Percentiles rank a stretch among this genome's conserved stretches.
Evolutionary conservation across 2,113 vertebrate species (phyloP).

Genomic region (Heliornis fulica): DNA sequence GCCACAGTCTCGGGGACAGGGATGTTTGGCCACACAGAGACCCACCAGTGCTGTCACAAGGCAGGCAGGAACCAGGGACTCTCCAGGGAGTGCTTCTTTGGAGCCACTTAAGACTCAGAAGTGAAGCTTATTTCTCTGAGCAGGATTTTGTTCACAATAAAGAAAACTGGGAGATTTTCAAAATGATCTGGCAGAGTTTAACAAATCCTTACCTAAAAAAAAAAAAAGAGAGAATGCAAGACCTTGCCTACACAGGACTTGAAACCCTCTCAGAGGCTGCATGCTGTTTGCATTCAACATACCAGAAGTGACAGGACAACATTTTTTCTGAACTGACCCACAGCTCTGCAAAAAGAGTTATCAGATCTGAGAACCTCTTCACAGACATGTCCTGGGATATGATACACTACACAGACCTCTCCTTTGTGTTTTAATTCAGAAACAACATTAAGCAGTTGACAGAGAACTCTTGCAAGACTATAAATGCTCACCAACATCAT

Average conservation of each 20-base stretch:
- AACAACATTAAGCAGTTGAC: not conserved
- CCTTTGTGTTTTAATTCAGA: not conserved
- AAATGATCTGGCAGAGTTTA: not conserved
- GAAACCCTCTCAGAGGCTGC: not conserved
- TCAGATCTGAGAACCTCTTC: not conserved
- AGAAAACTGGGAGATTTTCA: not conserved
- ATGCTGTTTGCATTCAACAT: not conserved
- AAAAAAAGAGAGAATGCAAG: not conserved
- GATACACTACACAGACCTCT: not conserved
- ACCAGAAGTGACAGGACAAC: not conserved
- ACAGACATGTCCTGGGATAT: not conserved
- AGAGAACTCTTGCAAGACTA: not conserved
- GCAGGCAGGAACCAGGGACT: not conserved
- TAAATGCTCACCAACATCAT: conserved; percentile 89
- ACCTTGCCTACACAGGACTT: not conserved
- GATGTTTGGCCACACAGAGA: not conserved
- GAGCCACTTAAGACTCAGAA: not conserved
- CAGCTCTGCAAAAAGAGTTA: not conserved
- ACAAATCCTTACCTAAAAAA: not conserved
- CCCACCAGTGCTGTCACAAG: not conserved
- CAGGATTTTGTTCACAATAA: not conserved
- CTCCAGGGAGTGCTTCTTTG: not conserved
- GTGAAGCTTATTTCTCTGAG: not conserved
- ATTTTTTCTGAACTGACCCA: not conserved
- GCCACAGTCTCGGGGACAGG: not conserved